Evolutionary conservation across 2,113 vertebrate species (phyloP).

Genomic region (Zosterops borbonicus): DNA sequence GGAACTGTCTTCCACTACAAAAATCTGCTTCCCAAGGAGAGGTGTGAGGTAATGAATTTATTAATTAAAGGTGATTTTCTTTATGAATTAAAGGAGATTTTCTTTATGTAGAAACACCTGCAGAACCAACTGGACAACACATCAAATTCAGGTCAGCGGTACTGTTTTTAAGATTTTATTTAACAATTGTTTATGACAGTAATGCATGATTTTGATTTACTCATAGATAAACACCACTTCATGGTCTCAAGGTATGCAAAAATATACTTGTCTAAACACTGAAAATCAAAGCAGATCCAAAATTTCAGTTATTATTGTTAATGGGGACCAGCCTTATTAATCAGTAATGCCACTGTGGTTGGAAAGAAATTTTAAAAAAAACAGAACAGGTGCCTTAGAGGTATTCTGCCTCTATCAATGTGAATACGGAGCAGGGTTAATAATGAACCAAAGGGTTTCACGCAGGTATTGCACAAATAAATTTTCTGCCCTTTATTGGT

Average conservation of each 20-base stretch:
- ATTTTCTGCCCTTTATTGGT: neutral
- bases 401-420: neutral
- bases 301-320: neutral
- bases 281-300: neutral
- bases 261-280: neutral
- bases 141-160: neutral
- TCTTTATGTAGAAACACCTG: neutral
- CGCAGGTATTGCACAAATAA: neutral
- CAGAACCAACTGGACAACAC: neutral
- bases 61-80: neutral
- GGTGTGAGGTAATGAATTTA: neutral
- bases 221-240: neutral
- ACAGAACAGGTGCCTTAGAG: neutral
- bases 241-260: neutral
- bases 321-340: neutral
- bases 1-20: neutral
- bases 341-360: neutral
- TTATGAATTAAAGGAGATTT: neutral
- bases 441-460: neutral
- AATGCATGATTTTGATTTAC: neutral
- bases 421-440: slow-evolving; percentile 15
- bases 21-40: neutral
- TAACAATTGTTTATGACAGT: neutral
- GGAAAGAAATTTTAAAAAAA: neutral
- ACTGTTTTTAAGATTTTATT: neutral